Evolutionary conservation across 2,113 vertebrate genomes (phyloP).

Genomic region (Pygoscelis adeliae): DNA sequence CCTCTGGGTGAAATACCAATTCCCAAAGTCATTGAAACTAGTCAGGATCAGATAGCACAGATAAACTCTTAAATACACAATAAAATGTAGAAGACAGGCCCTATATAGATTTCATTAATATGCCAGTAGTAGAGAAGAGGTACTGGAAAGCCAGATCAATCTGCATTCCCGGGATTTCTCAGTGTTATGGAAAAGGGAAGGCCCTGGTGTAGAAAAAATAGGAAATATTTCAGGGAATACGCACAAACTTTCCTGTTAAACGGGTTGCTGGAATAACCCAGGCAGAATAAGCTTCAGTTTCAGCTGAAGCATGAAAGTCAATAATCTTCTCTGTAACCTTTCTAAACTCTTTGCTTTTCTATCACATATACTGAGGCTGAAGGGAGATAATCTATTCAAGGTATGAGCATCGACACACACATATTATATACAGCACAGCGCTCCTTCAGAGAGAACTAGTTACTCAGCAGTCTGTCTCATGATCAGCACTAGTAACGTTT

Average conservation of each 20-base stretch:
- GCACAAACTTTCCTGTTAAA: background rate
- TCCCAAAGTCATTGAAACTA: background rate
- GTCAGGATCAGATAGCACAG: background rate
- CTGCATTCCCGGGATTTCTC: background rate
- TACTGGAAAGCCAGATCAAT: background rate
- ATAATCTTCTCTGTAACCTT: background rate
- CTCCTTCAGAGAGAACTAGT: background rate
- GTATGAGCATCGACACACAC: background rate
- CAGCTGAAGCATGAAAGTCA: background rate
- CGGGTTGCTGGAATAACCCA: background rate
- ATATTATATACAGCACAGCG: background rate
- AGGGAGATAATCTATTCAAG: background rate
- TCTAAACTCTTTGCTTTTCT: conserved; percentile 2
- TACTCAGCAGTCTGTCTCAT: background rate
- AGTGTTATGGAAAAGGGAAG: background rate
- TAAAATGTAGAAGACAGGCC: background rate
- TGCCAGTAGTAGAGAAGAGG: background rate
- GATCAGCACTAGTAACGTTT: background rate
- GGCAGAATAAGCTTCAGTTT: background rate
- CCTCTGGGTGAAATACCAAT: background rate
- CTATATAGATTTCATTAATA: background rate
- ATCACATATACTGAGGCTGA: background rate
- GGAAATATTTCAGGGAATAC: background rate
- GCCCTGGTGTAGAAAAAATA: background rate
- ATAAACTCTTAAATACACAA: background rate